Conservation (phyloP, 2,888 invertebrate genomes). For the Drosophila nr. fundita region DNA sequence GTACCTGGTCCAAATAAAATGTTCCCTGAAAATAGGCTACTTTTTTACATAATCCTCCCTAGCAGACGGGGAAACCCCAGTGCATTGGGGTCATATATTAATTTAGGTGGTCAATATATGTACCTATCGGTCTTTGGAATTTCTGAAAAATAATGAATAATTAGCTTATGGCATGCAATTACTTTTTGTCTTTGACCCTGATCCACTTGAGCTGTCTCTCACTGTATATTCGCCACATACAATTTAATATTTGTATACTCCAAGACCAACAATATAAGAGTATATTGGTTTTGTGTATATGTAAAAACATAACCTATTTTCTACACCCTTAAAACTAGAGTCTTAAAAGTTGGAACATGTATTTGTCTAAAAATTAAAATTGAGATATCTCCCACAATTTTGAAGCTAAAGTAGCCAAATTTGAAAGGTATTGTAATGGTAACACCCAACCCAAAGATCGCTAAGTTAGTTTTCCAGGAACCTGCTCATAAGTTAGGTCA, state of each 20-base stretch:
- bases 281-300: not conserved
- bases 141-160: too few species aligned
- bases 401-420: not conserved
- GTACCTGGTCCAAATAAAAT: too few species aligned
- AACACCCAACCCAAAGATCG: not conserved
- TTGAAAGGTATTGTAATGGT: not conserved
- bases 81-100: too few species aligned
- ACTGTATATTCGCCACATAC: too few species aligned
- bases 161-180: too few species aligned
- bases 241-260: not conserved
- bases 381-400: not conserved
- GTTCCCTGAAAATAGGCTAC: too few species aligned
- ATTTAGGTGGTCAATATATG: too few species aligned
- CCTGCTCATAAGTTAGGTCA: not conserved
- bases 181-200: too few species aligned
- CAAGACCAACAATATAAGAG: not conserved
- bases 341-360: not conserved
- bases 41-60: too few species aligned
- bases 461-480: not conserved
- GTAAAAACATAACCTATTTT: slow-evolving; percentile 1
- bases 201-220: too few species aligned
- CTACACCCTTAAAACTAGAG: not conserved
- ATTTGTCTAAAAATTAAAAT: not conserved
- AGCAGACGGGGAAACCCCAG: too few species aligned
- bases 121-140: too few species aligned